These are phyloP conservation scores for Aplochiton taeniatus DNA, from an alignment of 2,797 vertebrate genomes.

Conservation along the genomic window DNA sequence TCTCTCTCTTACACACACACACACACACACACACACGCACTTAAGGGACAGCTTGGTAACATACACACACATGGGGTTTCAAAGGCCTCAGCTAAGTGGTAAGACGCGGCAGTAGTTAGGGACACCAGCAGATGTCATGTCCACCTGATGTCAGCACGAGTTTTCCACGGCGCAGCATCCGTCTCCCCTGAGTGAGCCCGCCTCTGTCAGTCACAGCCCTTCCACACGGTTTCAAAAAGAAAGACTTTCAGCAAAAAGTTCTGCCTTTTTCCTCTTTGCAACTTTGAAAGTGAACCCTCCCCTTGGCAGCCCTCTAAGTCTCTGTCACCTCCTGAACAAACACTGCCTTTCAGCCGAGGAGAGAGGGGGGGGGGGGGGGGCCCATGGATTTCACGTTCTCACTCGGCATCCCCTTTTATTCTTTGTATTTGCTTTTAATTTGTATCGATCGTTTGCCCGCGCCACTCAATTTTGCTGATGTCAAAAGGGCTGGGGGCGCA, in stretches of 20 bases:
- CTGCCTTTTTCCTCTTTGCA: constrained; percentile 37
- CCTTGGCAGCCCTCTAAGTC: constrained; percentile 33
- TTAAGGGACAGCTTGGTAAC: too few species aligned
- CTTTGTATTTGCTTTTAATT: constrained; percentile 92
- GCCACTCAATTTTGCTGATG: constrained; percentile 77
- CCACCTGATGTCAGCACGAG: too few species aligned
- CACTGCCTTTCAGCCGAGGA: constrained; percentile 52
- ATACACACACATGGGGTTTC: too few species aligned
- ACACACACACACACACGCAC: too few species aligned
- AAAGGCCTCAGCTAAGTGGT: too few species aligned
- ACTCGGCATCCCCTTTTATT: constrained; percentile 23
- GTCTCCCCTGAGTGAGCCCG: too few species aligned
- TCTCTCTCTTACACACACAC: constrained; percentile 26
- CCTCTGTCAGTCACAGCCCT: constrained; percentile 16
- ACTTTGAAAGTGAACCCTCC: constrained; percentile 16
- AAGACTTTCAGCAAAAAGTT: constrained; percentile 26
- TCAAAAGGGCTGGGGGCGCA: constrained; percentile 77
- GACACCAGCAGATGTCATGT: too few species aligned
- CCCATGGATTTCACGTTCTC: constrained; percentile 71
- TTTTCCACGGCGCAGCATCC: too few species aligned
- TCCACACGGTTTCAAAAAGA: constrained; percentile 10
- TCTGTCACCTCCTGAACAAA: constrained; percentile 56
- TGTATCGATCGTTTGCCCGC: constrained; percentile 78
- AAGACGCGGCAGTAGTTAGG: too few species aligned
- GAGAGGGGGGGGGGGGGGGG: constrained; percentile 54